These are phyloP conservation scores for Ridgeia piscesae DNA, from an alignment of 1,140 invertebrate genomes.

Conservation along the genomic window DNA sequence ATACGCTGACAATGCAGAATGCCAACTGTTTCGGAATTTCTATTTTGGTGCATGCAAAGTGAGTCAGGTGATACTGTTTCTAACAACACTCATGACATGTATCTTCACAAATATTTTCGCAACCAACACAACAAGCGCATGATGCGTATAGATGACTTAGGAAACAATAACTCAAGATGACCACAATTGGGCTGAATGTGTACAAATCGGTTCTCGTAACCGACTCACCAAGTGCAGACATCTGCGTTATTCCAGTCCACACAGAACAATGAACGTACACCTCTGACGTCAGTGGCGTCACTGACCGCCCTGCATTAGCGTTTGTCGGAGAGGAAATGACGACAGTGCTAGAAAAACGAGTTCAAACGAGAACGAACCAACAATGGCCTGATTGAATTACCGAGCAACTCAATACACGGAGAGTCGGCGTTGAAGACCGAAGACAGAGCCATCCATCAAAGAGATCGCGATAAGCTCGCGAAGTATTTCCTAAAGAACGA, in stretches of 20 bases:
- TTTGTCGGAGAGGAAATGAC: neutral
- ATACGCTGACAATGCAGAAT: neutral
- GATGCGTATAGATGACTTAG: neutral
- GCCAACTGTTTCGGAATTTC: neutral
- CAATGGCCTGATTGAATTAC: neutral
- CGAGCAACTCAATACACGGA: neutral
- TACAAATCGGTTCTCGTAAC: neutral
- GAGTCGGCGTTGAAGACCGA: neutral
- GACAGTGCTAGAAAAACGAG: neutral
- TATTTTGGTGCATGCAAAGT: conserved; percentile 1
- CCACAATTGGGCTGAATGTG: neutral
- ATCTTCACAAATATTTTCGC: neutral
- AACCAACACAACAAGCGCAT: neutral
- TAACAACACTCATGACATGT: neutral
- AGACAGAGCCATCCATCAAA: neutral
- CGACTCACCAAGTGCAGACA: neutral
- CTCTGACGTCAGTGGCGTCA: neutral
- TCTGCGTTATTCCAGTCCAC: neutral
- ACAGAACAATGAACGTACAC: neutral
- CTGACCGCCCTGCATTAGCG: neutral
- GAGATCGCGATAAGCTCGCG: neutral
- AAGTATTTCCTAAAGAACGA: neutral
- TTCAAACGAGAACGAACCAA: neutral
- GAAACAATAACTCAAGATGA: neutral
- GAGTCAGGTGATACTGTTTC: neutral